Evolutionary conservation across 2,113 vertebrate genomes (phyloP), one percentile per base, ranked within the genome.

Genomic region (Nothobranchius kuhntae): DNA sequence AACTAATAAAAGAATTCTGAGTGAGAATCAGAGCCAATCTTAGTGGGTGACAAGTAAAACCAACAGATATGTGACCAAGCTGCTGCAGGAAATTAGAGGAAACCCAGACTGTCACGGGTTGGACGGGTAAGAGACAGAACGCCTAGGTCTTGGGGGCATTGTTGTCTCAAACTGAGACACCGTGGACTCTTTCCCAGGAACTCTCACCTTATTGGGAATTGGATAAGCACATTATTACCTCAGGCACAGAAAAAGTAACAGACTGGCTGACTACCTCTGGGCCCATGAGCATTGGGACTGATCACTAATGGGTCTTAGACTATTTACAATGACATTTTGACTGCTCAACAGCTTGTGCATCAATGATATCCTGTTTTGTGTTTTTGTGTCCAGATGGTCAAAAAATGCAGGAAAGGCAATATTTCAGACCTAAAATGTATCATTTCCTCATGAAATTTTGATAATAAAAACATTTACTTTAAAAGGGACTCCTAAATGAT

Each of bases 301-400:
- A 80, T 73, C 77, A 21, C 61, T 84, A 80, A 81, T 77, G 68
- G 67, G 53, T 54, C 75, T 76, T 63, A 62, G 75, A 83, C 68
- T 60, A 36, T 75, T 58, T 58, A 13, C 77, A 57, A 46, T 77
- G 69, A 80, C 81, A 75, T 70, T 73, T 73, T 73, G 68, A 83
- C 56, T 57, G 53, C 61, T 68, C 73, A 68, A 69, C 70, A 73
- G 53, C 38, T 30, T 30, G 30, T 30, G 30, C 1, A 1, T 30
- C 30, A 30, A 4, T 30, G 38, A 40, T 40, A 40, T 9, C 38
- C 9, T 9, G 38, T 9, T 40, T 40, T 40, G 38, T 40, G 7
- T 40, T 40, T 9, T 40, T 8, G 38, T 40, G 4, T 40, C 38
- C 38, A 40, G 38, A 40, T 40, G 38, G 38, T 40, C 38, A 8